Conservation (phyloP, 2,113 vertebrate genomes). For the Phyllopteryx taeniolatus region DNA sequence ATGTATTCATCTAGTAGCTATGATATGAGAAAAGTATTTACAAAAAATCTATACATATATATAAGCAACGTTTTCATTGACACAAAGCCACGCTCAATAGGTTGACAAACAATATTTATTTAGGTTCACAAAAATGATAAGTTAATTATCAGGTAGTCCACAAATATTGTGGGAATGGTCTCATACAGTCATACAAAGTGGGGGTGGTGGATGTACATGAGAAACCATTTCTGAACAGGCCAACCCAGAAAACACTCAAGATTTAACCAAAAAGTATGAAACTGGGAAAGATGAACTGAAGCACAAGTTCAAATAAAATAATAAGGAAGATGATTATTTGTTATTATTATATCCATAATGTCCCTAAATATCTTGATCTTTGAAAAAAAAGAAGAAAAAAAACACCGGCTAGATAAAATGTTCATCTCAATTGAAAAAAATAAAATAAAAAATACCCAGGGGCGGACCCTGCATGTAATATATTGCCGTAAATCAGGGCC, state of each 20-base stretch:
- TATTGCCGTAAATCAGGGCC: conserved; percentile 59
- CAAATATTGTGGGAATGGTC: conserved; percentile 87
- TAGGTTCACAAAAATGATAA: conserved; percentile 87
- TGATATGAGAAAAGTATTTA: no score
- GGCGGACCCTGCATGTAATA: conserved; percentile 61
- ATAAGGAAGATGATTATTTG: conserved; percentile 49
- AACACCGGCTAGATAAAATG: conserved; percentile 56
- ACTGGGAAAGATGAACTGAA: conserved; percentile 57
- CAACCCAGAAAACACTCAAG: conserved; percentile 65
- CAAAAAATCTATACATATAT: no score
- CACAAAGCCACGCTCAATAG: conserved; percentile 16
- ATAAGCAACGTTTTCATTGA: no score
- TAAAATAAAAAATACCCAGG: conserved; percentile 16
- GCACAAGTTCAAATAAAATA: conserved; percentile 57
- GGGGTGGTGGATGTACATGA: conserved; percentile 70
- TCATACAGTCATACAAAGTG: conserved; percentile 79
- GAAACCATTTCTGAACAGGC: conserved; percentile 75
- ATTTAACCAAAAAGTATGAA: conserved; percentile 73
- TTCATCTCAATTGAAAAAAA: conserved; percentile 38
- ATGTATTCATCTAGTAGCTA: no score
- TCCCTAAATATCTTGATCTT: conserved; percentile 29
- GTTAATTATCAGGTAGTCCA: conserved; percentile 87
- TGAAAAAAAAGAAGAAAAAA: conserved; percentile 31
- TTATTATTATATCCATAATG: conserved; percentile 44
- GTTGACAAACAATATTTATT: conserved; percentile 85